Base-by-base conservation (phyloP, 2,113 vertebrate species). In the Perca flavescens region DNA sequence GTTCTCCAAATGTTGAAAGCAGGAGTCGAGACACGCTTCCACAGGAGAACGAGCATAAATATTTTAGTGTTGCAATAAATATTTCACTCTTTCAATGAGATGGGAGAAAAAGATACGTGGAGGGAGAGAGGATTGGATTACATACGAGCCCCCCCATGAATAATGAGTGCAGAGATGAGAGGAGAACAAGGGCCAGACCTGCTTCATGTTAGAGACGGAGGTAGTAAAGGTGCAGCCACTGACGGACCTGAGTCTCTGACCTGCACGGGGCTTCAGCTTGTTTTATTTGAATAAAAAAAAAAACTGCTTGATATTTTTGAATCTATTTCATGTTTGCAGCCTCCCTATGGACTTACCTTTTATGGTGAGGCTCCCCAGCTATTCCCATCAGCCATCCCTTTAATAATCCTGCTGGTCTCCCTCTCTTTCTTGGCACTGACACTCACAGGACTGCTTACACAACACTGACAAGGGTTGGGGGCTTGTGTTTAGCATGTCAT, bases 61-160 rank as follows among this genome's bases (percentile, higher is more conserved):
- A 94, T 94, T 95, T 93, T 57, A 95, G 60, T 74, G 2, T 17
- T 46, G 50, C 76, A 65, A 94, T 95, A 84, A 94, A 94, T 95
- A 94, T 93, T 95, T 93, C 79, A 94, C 83, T 82, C 86, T 79
- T 83, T 86, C 72, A 89, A 86, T 91, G 79, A 88, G 87, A 90
- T 85, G 78, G 85, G 82, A 88, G 87, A 86, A 88, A 86, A 76
- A 76, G 86, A 92, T 79, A 87, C 57, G 52, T 64, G 82, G 73
- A 89, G 80, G 53, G 78, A 79, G 60, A 80, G 85, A 71, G 75
- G 84, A 73, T 88, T 79, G 64, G 77, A 78, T 93, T 89, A 90
- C 89, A 87, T 71, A 34, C 0, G 6, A 81, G 57, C 72, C 63
- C 83, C 83, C 74, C 19, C 82, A 90, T 91, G 74, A 91, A 91